These are phyloP conservation scores for Beaufortia kweichowensis DNA, from an alignment of 2,113 vertebrate genomes.

Conservation along the genomic window DNA sequence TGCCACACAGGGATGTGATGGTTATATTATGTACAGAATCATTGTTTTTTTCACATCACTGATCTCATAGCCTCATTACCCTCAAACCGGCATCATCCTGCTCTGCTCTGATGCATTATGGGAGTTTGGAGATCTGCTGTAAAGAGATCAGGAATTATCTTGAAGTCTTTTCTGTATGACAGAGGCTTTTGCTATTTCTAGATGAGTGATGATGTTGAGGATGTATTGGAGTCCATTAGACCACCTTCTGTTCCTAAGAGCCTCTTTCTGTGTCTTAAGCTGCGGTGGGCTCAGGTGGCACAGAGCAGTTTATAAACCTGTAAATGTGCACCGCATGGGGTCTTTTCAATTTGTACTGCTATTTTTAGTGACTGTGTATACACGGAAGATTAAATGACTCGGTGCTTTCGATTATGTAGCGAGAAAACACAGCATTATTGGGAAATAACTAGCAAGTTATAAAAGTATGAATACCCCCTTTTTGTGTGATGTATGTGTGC, in stretches of 20 bases:
- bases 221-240: background rate
- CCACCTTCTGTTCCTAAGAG: background rate
- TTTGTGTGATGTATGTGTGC: background rate
- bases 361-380: slow-evolving; percentile 31
- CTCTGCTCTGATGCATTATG: slow-evolving; percentile 32
- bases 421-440: background rate
- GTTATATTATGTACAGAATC: background rate
- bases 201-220: background rate
- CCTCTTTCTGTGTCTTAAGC: slow-evolving; percentile 3
- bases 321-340: slow-evolving; percentile 35
- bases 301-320: slow-evolving; percentile 17
- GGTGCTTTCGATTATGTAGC: slow-evolving; percentile 13
- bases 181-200: background rate
- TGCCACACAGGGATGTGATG: background rate
- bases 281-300: slow-evolving; percentile 39
- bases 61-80: slow-evolving; percentile 21
- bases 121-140: slow-evolving; percentile 21
- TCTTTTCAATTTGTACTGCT: slow-evolving; percentile 27
- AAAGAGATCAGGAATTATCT: slow-evolving; percentile 18
- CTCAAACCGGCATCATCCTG: slow-evolving; percentile 16
- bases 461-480: background rate
- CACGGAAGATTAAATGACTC: slow-evolving; percentile 46
- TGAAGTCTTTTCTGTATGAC: background rate
- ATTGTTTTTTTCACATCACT: slow-evolving; percentile 13
- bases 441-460: background rate